Base-by-base conservation (phyloP, 2,113 vertebrate species). In the Azemiops feae region DNA sequence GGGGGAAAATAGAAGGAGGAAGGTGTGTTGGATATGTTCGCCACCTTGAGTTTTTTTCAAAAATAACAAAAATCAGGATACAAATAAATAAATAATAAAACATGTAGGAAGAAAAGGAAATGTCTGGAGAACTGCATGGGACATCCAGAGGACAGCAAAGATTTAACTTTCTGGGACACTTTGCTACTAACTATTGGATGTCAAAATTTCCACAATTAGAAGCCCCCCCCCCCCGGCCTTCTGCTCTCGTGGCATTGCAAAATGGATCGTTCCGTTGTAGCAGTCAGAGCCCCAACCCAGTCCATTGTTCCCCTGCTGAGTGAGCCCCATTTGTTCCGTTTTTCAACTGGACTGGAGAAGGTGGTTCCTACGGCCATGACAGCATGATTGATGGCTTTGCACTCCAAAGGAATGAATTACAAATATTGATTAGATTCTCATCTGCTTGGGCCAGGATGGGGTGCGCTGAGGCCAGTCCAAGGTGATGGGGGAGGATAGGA, bases 341-440 rank as follows among this genome's bases (percentile, higher is more conserved):
- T 23, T 58, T 43, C 50, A 50, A 23, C 12, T 20, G 22, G 58
- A 9, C 39, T 30, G 34, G 87, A 85, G 54, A 55, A 43, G 85
- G 89, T 89, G 47, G 87, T 58, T 3, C 85, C 55, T 55, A 57
- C 0, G 1, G 25, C 47, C n/a, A 4, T 25, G 89, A 52, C 88
- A 91, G 55, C 52, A 90, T 93, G 93, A 96, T 92, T 87, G 91
- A 96, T 96, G 89, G 88, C 53, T 91, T 39, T 92, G 92, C 88
- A 89, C 89, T 87, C 87, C 57, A 94, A 89, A 96, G 89, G 94
- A 94, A 96, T 95, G 94, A 96, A 96, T 96, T 95, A 92, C 92
- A 95, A 55, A 89, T 96, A 96, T 95, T 93, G 94, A 96, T 95
- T 93, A 69, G 89, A 74, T 91, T 93, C 93, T 95, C 94, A 91